phyloP scores from a whole-genome alignment of 1,140 invertebrate species.

The Drosophila kohkoa region DNA sequence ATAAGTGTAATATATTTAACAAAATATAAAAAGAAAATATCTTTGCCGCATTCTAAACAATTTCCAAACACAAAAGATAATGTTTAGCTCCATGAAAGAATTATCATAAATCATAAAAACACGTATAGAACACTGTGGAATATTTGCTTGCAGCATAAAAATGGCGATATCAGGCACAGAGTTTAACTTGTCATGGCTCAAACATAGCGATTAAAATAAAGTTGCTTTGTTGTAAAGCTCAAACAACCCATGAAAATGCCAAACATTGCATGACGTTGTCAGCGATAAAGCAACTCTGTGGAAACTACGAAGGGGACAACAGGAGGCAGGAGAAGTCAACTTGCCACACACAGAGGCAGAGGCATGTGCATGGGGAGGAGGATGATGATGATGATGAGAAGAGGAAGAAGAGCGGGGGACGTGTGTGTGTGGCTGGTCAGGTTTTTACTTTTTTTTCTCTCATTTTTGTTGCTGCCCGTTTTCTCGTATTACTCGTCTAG shows the following conservation, averaged over 20 bases:
- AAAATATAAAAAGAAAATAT: background rate
- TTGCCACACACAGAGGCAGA: constrained; percentile 28
- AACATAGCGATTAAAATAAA: constrained; percentile 41
- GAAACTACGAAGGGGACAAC: too few relatives aligned
- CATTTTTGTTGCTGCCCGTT: background rate
- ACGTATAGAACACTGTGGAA: background rate
- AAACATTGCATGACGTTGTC: constrained; percentile 57
- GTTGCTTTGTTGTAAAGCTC: constrained; percentile 37
- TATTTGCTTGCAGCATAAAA: background rate
- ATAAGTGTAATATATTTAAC: background rate
- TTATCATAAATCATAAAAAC: background rate
- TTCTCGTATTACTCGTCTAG: constrained; percentile 4
- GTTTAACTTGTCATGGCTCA: constrained; percentile 34
- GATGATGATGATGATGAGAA: too few relatives aligned
- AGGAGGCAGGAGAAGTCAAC: background rate
- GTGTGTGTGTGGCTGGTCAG: constrained; percentile 41
- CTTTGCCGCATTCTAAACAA: background rate
- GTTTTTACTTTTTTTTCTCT: constrained; percentile 45
- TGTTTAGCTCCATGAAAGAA: background rate
- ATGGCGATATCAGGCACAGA: constrained; percentile 4
- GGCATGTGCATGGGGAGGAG: too few relatives aligned
- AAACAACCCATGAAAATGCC: constrained; percentile 57
- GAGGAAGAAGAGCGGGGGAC: background rate
- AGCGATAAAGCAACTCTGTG: constrained; percentile 40
- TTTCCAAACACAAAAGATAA: background rate